Base-by-base conservation (phyloP, 2,888 invertebrate genomes). In the Adela reaumurella region DNA sequence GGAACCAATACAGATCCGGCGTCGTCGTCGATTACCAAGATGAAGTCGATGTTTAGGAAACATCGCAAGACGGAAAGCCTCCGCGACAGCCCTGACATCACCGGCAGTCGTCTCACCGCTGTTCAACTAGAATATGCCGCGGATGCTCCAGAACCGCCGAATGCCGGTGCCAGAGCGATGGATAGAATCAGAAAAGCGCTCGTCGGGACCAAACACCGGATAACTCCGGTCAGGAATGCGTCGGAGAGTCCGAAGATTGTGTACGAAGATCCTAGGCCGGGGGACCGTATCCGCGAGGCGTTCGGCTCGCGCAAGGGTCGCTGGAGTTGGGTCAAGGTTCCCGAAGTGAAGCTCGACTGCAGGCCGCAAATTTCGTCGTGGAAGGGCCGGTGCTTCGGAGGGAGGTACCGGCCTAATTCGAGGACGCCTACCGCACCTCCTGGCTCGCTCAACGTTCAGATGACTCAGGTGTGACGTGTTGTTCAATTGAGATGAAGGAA, bases 401-500 rank as follows among this genome's bases (percentile, higher is more conserved):
- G 35, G 11, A 24, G 28, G 19, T 20, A 19, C 19, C 47, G 19
- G 28, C 19, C 47, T 6, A 14, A 24, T 11, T 16, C 47, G 29
- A 14, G 20, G 8, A 8, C 64, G 63, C 2, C 66, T 65, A 43
- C 62, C 70, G 19, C 62, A 65, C 43, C 65, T 67, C 29, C 64
- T 67, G 14, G 66, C 68, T n/a, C 65, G 65, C 6, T 65, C n/a
- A 65, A 65, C 5, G 65, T 76, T 52, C 76, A 77, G 61, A 74
- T 78, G 63, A 78, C 77, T 59, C 78, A 78, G 77, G 78, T 78
- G 70, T 78, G 71, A 72, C 55, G 54, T 54, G n/a, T n/a, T n/a
- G n/a, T n/a, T n/a, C n/a, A n/a, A n/a, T n/a, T n/a, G n/a, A n/a
- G n/a, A n/a, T n/a, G n/a, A n/a, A n/a, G n/a, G n/a, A n/a, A n/a